Evolutionary conservation across 2,888 invertebrate genomes (phyloP).

Genomic region (Drosophila melanosoma): DNA sequence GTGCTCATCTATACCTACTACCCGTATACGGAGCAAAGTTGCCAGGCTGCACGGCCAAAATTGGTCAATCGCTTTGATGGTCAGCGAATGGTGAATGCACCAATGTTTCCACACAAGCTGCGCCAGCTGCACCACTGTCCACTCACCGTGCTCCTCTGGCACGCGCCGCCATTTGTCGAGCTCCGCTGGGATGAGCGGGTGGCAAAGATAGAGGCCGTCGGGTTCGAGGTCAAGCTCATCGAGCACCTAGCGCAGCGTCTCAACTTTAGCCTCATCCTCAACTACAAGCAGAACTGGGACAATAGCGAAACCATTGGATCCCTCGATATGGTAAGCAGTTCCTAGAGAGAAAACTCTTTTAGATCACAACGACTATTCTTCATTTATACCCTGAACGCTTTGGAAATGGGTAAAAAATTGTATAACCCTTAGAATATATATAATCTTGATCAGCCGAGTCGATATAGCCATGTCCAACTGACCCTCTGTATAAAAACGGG

Average conservation of each 20-base stretch:
- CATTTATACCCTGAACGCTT: neutral
- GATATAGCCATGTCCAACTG: neutral
- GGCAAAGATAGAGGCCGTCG: constrained; percentile 22
- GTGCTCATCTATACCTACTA: constrained; percentile 74
- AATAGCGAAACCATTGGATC: constrained; percentile 44
- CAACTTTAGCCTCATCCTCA: constrained; percentile 59
- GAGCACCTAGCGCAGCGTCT: constrained; percentile 56
- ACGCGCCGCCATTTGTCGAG: constrained; percentile 64
- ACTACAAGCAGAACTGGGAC: constrained; percentile 37
- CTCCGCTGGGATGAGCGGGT: constrained; percentile 12
- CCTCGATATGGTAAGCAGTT: constrained; percentile 56
- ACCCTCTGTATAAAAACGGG: too few relatives aligned
- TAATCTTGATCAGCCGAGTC: too few relatives aligned
- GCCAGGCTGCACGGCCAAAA: constrained; percentile 52
- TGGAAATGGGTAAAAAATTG: neutral
- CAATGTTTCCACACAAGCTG: constrained; percentile 71
- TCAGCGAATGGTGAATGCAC: constrained; percentile 32
- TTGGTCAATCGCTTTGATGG: constrained; percentile 64
- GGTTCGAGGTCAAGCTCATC: constrained; percentile 70
- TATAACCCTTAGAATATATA: too few relatives aligned
- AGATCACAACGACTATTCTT: neutral
- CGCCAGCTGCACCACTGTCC: constrained; percentile 70
- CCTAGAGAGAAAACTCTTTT: neutral
- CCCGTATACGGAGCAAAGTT: constrained; percentile 61
- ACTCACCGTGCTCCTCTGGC: constrained; percentile 50